Base-by-base conservation (phyloP, 2,888 invertebrate genomes). In the Lithophane socia region DNA sequence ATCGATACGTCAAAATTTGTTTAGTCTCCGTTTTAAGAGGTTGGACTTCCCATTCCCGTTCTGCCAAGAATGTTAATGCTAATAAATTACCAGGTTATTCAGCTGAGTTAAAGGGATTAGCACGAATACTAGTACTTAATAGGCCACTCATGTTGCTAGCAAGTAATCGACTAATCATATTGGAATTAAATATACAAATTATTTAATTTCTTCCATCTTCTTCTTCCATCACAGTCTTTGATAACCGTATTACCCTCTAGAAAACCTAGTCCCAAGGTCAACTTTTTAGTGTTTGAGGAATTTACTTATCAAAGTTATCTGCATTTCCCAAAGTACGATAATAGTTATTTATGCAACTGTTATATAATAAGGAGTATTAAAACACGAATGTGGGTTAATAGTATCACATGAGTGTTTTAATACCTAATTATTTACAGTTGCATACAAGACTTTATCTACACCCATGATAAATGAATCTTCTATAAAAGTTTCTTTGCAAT, bases 1-100 rank as follows among this genome's bases (percentile, higher is more conserved):
- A 54, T 72, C 21, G 21, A 68, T 42, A 68, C 29, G 63, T 76
- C 82, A 77, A 70, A 74, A 70, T 68, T 72, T 81, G 72, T 77
- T 83, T 82, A 77, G 21, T 61, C 24, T 71, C 3, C 21, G 13
- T 42, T 44, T 13, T 68, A 77, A 82, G 68, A 71, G 42, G 68
- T 77, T 72, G 10, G 2, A 69, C n/a, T 60, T 66, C 37, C 54
- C 5, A 64, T 47, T 37, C 13, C n/a, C 9, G 3, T 52, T 74
- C 68, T 1, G 37, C 58, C 61, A 67, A 24, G 81, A 80, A 74
- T 79, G 49, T 24, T 63, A 63, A 68, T 54, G 64, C 37, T 21
- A 72, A 52, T 78, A 24, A 7, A 0, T 37, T 16, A 24, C 12
- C 37, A 29, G 18, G 18, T 37, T 49, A 58, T 18, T 37, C 58